Evolutionary conservation across 2,888 invertebrate genomes (phyloP).

Genomic region (Lysandra bellargus): DNA sequence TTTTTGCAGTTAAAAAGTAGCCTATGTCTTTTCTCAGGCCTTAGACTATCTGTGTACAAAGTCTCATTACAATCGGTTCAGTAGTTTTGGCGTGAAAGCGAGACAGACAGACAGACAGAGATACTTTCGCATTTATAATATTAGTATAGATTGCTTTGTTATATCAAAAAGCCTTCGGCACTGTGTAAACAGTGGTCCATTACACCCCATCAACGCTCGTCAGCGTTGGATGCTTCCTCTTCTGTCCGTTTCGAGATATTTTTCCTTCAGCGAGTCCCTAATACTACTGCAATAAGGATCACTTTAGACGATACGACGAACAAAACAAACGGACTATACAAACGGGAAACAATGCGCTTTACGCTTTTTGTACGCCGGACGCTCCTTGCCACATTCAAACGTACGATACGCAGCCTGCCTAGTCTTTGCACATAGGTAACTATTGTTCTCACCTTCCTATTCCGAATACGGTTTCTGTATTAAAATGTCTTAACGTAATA

Average conservation of each 20-base stretch:
- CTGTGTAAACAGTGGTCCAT: constrained; percentile 67
- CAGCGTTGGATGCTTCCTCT: constrained; percentile 61
- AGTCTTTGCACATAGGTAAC: constrained; percentile 42
- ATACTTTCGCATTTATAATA: too few species aligned
- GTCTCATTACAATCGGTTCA: too few species aligned
- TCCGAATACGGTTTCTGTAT: constrained; percentile 36
- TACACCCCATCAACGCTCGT: constrained; percentile 60
- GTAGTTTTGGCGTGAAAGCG: too few species aligned
- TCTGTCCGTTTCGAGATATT: not conserved
- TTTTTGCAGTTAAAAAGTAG: too few species aligned
- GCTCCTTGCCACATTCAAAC: constrained; percentile 59
- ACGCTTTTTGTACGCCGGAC: constrained; percentile 66
- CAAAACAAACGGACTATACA: constrained; percentile 36
- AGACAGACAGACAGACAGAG: too few species aligned
- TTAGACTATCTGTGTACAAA: too few species aligned
- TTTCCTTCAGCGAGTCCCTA: not conserved
- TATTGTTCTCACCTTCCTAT: constrained; percentile 51
- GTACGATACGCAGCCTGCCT: constrained; percentile 56
- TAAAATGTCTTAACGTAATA: not conserved
- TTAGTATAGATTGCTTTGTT: constrained; percentile 6
- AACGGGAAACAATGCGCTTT: constrained; percentile 67
- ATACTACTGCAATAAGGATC: not conserved
- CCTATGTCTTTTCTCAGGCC: too few species aligned
- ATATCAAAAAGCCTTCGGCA: constrained; percentile 51
- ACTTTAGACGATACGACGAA: not conserved